These are phyloP conservation scores for Zaprionus tsacasi DNA, from an alignment of 1,140 invertebrate species.

Conservation along the genomic window DNA sequence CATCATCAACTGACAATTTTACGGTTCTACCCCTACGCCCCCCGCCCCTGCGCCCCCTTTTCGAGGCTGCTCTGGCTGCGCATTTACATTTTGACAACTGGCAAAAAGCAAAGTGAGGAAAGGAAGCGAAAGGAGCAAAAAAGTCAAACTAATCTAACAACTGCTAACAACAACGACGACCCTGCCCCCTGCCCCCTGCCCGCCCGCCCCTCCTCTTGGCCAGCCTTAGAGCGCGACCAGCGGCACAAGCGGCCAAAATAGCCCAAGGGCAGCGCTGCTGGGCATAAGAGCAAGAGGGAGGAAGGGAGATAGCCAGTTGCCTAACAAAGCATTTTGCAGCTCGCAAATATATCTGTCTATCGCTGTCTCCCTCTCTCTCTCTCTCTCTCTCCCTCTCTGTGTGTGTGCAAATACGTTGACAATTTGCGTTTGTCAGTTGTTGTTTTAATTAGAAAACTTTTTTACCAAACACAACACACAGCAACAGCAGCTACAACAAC, in stretches of 20 bases:
- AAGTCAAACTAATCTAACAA: constrained; percentile 82
- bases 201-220: not conserved
- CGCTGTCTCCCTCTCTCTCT: constrained; percentile 10
- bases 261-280: constrained; percentile 26
- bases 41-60: not conserved
- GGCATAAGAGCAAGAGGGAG: not conserved
- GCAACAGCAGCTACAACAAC: constrained; percentile 33
- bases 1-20: constrained; percentile 77
- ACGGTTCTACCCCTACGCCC: constrained; percentile 16
- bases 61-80: constrained; percentile 41
- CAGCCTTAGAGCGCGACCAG: constrained; percentile 32
- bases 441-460: constrained; percentile 83
- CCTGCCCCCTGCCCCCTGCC: not conserved
- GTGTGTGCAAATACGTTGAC: constrained; percentile 62
- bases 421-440: constrained; percentile 81
- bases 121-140: constrained; percentile 48
- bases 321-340: constrained; percentile 77
- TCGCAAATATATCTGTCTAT: constrained; percentile 60
- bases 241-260: constrained; percentile 36
- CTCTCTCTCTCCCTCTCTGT: constrained; percentile 14
- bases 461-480: constrained; percentile 71
- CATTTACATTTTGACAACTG: constrained; percentile 75
- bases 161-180: constrained; percentile 70
- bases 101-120: constrained; percentile 36
- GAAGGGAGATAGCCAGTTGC: constrained; percentile 38